phyloP scores from a whole-genome alignment of 2,888 invertebrate genomes.

The Psylliodes chrysocephalus region DNA sequence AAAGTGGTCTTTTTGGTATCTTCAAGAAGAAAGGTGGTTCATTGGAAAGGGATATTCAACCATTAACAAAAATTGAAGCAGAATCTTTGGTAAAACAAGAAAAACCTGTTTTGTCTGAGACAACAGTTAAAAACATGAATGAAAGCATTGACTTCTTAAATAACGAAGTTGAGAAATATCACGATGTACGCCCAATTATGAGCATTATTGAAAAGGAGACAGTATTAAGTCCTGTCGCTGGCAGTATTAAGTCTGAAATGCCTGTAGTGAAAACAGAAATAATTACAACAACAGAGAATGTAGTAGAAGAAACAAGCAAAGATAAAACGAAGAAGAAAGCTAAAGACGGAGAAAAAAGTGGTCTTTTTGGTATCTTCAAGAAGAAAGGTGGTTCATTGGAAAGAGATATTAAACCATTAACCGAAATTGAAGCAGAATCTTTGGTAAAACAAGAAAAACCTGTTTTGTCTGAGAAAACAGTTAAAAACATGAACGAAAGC shows the following conservation, averaged over 20 bases:
- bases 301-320: too few relatives aligned
- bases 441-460: too few relatives aligned
- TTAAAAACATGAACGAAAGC: constrained; percentile 33
- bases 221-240: too few relatives aligned
- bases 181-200: constrained; percentile 30
- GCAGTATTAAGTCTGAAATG: neutral
- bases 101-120: constrained; percentile 35
- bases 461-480: constrained; percentile 34
- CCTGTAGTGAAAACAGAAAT: constrained; percentile 1
- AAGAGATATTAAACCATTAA: constrained; percentile 12
- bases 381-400: constrained; percentile 41
- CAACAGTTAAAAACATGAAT: constrained; percentile 37
- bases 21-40: constrained; percentile 30
- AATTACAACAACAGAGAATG: neutral
- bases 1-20: constrained; percentile 19
- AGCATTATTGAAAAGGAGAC: neutral
- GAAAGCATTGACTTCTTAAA: constrained; percentile 38
- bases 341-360: constrained; percentile 28
- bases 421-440: neutral
- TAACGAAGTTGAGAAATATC: constrained; percentile 25
- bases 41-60: constrained; percentile 17
- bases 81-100: too few relatives aligned
- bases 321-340: constrained; percentile 17
- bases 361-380: constrained; percentile 38
- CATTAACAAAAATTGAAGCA: too few relatives aligned